phyloP scores from a whole-genome alignment of 2,888 invertebrate species.

The Lasius platythorax region DNA sequence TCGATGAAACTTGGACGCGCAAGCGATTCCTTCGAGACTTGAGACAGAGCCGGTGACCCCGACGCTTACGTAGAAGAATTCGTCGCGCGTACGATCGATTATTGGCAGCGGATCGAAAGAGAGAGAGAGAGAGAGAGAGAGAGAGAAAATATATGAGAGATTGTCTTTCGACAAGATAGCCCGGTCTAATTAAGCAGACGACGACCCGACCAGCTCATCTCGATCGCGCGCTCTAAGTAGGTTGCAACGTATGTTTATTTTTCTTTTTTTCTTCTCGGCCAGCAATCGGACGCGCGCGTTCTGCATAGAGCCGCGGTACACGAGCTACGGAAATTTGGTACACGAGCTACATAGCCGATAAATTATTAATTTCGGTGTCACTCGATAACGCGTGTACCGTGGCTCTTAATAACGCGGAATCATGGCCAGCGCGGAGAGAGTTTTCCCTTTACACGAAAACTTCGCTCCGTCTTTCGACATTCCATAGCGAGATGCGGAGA shows the following conservation, averaged over 20 bases:
- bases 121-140: conserved; percentile 17
- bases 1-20: conserved; percentile 12
- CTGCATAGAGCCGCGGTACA: background rate
- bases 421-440: conserved; percentile 1
- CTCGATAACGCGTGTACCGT: background rate
- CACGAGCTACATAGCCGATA: background rate
- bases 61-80: conserved; percentile 47
- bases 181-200: conserved; percentile 72
- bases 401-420: conserved; percentile 9
- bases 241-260: conserved; percentile 42
- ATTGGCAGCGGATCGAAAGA: conserved; percentile 41
- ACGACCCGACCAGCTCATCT: conserved; percentile 61
- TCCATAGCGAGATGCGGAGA: conserved; percentile 39
- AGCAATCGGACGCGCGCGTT: conserved; percentile 12
- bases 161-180: conserved; percentile 71
- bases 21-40: conserved; percentile 29
- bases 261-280: conserved; percentile 28
- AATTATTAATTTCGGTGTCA: background rate
- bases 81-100: conserved; percentile 59
- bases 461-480: conserved; percentile 38
- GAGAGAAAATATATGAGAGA: conserved; percentile 39
- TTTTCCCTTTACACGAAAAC: conserved; percentile 17
- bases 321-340: background rate
- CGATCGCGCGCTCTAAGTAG: conserved; percentile 46
- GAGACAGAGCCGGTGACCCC: background rate